phyloP scores from a whole-genome alignment of 2,888 invertebrate species.

The Apantesis nais region DNA sequence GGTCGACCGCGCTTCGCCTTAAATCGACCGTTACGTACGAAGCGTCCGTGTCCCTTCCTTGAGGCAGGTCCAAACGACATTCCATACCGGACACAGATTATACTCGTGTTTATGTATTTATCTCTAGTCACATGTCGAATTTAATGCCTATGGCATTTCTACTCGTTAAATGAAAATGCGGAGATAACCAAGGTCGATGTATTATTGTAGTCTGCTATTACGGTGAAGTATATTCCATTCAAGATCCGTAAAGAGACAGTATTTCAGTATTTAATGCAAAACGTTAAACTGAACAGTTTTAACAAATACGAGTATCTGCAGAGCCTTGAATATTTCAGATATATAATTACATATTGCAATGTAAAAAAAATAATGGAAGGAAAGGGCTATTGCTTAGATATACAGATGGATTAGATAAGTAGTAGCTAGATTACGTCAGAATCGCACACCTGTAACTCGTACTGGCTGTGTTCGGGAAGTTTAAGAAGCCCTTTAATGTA shows the following conservation, averaged over 20 bases:
- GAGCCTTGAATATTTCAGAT: too few species aligned
- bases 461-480: background rate
- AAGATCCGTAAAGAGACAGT: too few species aligned
- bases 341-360: background rate
- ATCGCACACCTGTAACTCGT: background rate
- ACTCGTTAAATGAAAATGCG: background rate
- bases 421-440: background rate
- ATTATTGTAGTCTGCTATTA: background rate
- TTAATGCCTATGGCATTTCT: background rate
- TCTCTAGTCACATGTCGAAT: background rate
- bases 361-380: background rate
- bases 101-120: slow-evolving; percentile 8
- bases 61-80: slow-evolving; percentile 61
- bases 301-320: too few species aligned
- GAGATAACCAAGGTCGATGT: background rate
- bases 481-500: background rate
- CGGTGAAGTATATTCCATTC: too few species aligned
- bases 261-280: too few species aligned
- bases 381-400: background rate
- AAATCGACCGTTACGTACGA: slow-evolving; percentile 38
- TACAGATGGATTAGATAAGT: background rate
- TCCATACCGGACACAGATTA: slow-evolving; percentile 43
- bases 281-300: too few species aligned
- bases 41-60: slow-evolving; percentile 52
- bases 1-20: slow-evolving; percentile 34